phyloP scores from a whole-genome alignment of 30 jellyfish, hydroid and myxozoan genomes.

The Hydra vulgaris region DNA sequence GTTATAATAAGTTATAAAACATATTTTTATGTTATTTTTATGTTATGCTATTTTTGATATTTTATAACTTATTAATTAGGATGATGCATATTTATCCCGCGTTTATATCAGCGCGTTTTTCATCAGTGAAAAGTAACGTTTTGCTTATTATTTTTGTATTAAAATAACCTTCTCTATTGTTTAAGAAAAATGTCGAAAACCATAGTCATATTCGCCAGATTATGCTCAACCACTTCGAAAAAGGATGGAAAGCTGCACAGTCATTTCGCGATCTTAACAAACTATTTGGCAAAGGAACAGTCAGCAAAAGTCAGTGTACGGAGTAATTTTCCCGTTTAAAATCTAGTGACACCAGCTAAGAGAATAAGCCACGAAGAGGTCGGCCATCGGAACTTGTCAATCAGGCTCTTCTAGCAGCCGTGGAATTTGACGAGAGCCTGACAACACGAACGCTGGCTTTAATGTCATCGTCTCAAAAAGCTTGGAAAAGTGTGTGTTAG shows the following conservation, averaged over 20 bases:
- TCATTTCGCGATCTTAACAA: background rate
- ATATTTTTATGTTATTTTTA: no score
- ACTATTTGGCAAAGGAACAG: background rate
- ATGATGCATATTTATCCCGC: no score
- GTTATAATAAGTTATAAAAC: no score
- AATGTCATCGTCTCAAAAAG: background rate
- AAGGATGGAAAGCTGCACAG: background rate
- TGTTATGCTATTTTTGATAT: no score
- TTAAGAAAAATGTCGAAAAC: background rate
- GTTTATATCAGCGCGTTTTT: no score
- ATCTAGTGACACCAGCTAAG: background rate
- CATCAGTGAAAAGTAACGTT: no score
- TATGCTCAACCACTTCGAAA: background rate
- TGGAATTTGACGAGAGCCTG: background rate
- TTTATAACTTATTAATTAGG: no score
- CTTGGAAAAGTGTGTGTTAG: background rate
- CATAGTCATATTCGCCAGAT: background rate
- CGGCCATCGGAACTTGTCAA: background rate
- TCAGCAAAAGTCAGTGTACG: background rate
- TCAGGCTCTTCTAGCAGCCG: background rate
- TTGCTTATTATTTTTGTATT: no score
- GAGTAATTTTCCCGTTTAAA: background rate
- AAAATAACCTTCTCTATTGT: no score
- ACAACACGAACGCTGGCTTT: background rate
- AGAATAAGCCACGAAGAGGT: background rate